Base-by-base conservation (phyloP, 1,140 invertebrate genomes). In the Caenorhabditis brenneri region DNA sequence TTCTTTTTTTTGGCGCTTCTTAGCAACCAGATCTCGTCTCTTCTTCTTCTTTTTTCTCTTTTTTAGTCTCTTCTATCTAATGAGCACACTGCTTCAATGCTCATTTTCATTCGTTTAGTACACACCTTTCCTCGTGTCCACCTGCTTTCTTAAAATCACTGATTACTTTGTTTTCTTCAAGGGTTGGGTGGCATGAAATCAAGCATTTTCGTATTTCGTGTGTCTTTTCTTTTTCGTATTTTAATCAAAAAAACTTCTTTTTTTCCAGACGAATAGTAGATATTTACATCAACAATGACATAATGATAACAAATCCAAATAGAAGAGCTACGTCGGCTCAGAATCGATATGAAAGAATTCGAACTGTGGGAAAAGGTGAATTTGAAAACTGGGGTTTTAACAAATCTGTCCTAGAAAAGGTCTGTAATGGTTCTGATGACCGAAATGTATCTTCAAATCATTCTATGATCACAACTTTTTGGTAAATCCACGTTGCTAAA, bases 321-420 rank as follows among this genome's bases (percentile, higher is more conserved):
- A 46, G 27, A 51, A 24, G 82, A 53, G 82, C 82, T 31, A 79
- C 90, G 51, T 91, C 92, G 82, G 88, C 90, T 31, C 79, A 91
- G 42, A 89, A 91, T 78, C 92, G 92, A 1, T 94, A 93, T 91
- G 93, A 94, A 88, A 93, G 93, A 86, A 93, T 94, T 36, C 87
- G 93, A 69, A 93, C 92, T 27, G 93, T 93, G 31, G 93, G 93
- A 19, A 94, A 94, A 92, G 93, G 82, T 84, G 19, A 24, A 27
- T 2, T 33, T 22, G 10, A 24, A 2, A 42, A 42, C 5, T n/a
- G n/a, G n/a, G n/a, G n/a, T n/a, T n/a, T n/a, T n/a, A n/a, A n/a
- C n/a, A n/a, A n/a, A n/a, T n/a, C n/a, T n/a, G n/a, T n/a, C n/a
- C n/a, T n/a, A n/a, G n/a, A n/a, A n/a, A n/a, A n/a, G n/a, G n/a